These are phyloP conservation scores for Peromyscus melanophrys DNA, from an alignment of 2,797 vertebrate species.

Conservation along the genomic window DNA sequence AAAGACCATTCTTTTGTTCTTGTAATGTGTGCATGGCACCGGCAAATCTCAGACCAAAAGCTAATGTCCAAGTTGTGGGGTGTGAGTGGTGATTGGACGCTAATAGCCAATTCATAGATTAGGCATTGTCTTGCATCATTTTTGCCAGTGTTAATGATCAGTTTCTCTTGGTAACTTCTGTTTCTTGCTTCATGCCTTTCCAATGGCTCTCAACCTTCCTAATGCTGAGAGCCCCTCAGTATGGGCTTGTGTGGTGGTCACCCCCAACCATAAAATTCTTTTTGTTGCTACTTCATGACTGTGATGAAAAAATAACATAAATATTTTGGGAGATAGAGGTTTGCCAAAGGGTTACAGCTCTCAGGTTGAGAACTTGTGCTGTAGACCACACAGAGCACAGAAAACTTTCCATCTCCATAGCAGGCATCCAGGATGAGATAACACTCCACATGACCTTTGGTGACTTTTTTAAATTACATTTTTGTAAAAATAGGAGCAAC, in stretches of 20 bases:
- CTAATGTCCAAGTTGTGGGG: background rate
- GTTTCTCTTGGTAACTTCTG: constrained; percentile 64
- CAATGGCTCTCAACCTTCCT: background rate
- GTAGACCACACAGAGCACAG: background rate
- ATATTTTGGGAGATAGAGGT: background rate
- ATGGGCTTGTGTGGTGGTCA: background rate
- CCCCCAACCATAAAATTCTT: background rate
- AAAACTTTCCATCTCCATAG: constrained; percentile 13
- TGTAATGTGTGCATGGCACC: constrained; percentile 22
- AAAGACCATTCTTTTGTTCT: constrained; percentile 80
- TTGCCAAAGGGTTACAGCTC: background rate
- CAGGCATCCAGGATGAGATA: background rate
- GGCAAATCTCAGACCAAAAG: constrained; percentile 76
- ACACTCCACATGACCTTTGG: background rate
- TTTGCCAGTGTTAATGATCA: constrained; percentile 58
- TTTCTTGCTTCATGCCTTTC: constrained; percentile 61
- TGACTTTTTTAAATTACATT: background rate
- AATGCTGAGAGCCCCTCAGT: background rate
- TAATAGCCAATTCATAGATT: constrained; percentile 48
- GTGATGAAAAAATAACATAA: too few species aligned
- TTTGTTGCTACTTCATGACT: background rate
- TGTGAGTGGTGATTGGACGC: background rate
- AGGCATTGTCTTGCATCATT: constrained; percentile 12
- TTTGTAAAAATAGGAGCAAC: background rate
- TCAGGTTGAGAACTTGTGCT: background rate